Evolutionary conservation across 2,888 invertebrate species (phyloP), one percentile per base, ranked within the genome.

Genomic region (Cryptophagus acutangulus): DNA sequence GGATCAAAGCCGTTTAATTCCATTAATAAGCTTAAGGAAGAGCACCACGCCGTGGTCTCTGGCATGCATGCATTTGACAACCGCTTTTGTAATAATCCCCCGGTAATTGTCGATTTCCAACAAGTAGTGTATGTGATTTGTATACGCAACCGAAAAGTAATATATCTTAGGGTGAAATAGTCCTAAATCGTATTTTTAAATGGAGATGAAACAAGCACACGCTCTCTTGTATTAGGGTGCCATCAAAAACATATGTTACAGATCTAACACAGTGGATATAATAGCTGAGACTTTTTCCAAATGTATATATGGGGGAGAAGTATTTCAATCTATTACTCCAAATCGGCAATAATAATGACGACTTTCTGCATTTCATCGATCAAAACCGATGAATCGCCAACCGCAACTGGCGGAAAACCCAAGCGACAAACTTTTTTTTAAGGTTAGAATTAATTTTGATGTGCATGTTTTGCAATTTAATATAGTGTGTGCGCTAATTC

Each of bases 211-310:
- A 49, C 57, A 51, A 56, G 64, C 62, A 64, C 65, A 65, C 61
- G 63, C n/a, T n/a, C n/a, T n/a, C n/a, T n/a, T n/a, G n/a, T n/a
- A n/a, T 66, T 64, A 65, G 53, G 55, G 57, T 54, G 58, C 64
- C 62, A 67, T 68, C 68, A 68, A 62, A 66, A 67, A 67, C 68
- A 68, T 66, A 66, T 67, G 68, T 65, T 65, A 59, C 66, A 54
- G 54, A 63, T 65, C 66, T 66, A 66, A 65, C 63, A 61, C 64
- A 66, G 59, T 62, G 66, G 62, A 65, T 65, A 65, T 66, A 61
- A 61, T 58, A 56, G 43, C 16, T 17, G 30, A 14, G 29, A 38
- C 17, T 51, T 31, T 31, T 31, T 13, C 14, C 14, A 16, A 24
- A 24, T 35, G n/a, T 24, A 26, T 25, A 33, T 34, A 24, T 20